A percentile compares a stretch with the other conserved stretches of the same genome.
phyloP scores from a whole-genome alignment of 2,797 vertebrate species.

The Poeciliopsis presidionis region DNA sequence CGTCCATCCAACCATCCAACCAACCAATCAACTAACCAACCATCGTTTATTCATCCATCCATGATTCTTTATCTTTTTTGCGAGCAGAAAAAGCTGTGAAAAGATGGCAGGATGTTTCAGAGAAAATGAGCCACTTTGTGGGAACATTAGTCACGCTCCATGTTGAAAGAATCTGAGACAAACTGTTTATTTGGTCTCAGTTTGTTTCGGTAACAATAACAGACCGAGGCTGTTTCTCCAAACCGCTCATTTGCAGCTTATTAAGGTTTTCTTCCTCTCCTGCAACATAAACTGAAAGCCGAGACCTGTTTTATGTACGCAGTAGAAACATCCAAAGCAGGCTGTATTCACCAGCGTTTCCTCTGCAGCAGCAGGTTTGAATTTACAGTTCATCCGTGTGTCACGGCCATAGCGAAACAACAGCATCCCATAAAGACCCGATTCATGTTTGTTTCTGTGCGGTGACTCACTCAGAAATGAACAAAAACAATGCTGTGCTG shows the following conservation, averaged over 20 bases:
- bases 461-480: conserved; percentile 49
- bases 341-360: not conserved
- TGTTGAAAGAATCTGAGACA: not conserved
- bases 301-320: conserved; percentile 18
- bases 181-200: not conserved
- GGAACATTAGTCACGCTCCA: not conserved
- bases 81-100: not conserved
- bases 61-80: not conserved
- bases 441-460: conserved; percentile 52
- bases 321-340: conserved; percentile 27
- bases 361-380: conserved; percentile 15
- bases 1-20: not conserved
- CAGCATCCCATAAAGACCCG: conserved; percentile 30
- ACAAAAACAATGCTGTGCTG: conserved; percentile 34
- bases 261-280: not conserved
- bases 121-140: not conserved
- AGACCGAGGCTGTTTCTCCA: not conserved
- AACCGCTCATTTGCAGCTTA: not conserved
- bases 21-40: too few relatives aligned
- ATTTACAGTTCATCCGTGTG: conserved; percentile 8
- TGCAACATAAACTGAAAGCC: not conserved
- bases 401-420: not conserved
- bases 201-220: not conserved
- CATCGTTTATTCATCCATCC: not conserved
- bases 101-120: not conserved